These are phyloP conservation scores for Austrofundulus limnaeus DNA, from an alignment of 2,113 vertebrate species.

Conservation along the genomic window DNA sequence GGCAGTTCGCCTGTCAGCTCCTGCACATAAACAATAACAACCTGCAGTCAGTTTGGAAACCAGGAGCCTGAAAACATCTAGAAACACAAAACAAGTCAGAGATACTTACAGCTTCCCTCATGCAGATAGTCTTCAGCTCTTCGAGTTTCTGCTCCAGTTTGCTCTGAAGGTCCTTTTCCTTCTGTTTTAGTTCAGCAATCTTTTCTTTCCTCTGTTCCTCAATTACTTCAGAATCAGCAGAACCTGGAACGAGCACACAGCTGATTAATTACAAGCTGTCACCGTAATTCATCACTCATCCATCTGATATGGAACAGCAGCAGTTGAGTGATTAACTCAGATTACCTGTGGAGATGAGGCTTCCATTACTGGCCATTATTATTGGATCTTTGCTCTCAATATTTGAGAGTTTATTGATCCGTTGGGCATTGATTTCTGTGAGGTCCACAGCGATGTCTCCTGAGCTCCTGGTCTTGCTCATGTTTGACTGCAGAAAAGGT, in stretches of 20 bases:
- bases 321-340: conserved; percentile 16
- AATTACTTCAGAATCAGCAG: conserved; percentile 89
- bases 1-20: conserved; percentile 92
- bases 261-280: conserved; percentile 17
- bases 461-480: conserved; percentile 88
- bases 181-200: conserved; percentile 89
- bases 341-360: conserved; percentile 93
- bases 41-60: conserved; percentile 13
- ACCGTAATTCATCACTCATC: conserved; percentile 30
- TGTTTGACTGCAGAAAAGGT: conserved; percentile 83
- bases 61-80: neutral
- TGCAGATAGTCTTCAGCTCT: conserved; percentile 92
- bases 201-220: conserved; percentile 96
- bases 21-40: conserved; percentile 67
- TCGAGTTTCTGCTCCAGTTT: conserved; percentile 86
- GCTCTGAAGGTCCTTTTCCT: conserved; percentile 88
- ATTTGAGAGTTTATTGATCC: conserved; percentile 82
- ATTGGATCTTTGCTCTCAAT: conserved; percentile 87
- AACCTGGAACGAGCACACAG: conserved; percentile 76
- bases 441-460: conserved; percentile 94
- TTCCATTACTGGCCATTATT: conserved; percentile 96
- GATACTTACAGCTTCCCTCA: conserved; percentile 92
- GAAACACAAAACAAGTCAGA: neutral
- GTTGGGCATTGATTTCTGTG: conserved; percentile 83
- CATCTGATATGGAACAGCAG: conserved; percentile 1